phyloP scores from a whole-genome alignment of 1,140 invertebrate species.

The Musca vetustissima region DNA sequence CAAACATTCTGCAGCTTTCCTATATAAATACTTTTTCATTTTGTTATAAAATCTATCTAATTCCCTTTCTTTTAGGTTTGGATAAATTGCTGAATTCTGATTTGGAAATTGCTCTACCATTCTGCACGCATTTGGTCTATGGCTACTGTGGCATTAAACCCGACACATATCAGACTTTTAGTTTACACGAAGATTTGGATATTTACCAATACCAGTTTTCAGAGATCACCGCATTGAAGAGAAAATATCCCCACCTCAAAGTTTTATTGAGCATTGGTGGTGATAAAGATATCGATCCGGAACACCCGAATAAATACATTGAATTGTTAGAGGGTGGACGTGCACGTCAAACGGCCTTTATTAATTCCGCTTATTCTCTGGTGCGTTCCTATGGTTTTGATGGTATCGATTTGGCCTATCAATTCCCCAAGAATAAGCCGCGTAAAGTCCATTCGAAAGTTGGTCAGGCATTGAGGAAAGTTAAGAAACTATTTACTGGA shows the following conservation, averaged over 20 bases:
- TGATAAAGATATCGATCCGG: conserved; percentile 64
- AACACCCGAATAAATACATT: conserved; percentile 51
- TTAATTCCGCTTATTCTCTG: conserved; percentile 69
- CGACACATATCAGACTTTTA: conserved; percentile 67
- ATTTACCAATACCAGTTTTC: conserved; percentile 71
- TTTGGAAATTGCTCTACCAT: conserved; percentile 69
- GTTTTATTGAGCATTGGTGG: conserved; percentile 76
- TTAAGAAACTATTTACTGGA: conserved; percentile 73
- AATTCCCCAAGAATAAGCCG: conserved; percentile 75
- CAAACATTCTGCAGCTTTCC: too few species aligned
- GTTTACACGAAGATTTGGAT: conserved; percentile 71
- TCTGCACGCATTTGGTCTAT: conserved; percentile 85
- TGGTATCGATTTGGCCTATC: conserved; percentile 82
- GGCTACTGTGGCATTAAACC: conserved; percentile 78
- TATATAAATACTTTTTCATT: too few species aligned
- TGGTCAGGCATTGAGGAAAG: conserved; percentile 67
- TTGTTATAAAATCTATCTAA: too few species aligned
- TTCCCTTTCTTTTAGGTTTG: conserved; percentile 62
- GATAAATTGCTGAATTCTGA: conserved; percentile 76
- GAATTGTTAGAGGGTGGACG: conserved; percentile 67
- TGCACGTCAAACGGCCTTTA: conserved; percentile 69
- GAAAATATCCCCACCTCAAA: conserved; percentile 69
- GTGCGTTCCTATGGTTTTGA: conserved; percentile 77
- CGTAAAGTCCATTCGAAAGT: conserved; percentile 71
- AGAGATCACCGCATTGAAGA: conserved; percentile 69